Evolutionary conservation across 2,113 vertebrate genomes (phyloP).

Genomic region (Oceanodroma tethys): DNA sequence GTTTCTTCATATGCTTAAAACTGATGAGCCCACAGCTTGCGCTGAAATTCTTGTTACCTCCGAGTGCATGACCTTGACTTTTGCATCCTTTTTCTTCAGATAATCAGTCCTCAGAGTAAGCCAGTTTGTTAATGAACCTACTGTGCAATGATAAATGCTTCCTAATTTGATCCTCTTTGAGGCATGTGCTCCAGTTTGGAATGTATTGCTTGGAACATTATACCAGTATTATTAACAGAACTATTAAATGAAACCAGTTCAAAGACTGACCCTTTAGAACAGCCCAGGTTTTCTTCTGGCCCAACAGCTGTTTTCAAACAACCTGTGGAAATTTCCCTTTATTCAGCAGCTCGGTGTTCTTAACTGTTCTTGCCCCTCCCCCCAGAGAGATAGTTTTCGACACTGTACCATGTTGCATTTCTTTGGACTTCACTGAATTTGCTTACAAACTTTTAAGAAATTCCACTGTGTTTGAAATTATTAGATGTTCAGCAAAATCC

Average conservation of each 20-base stretch:
- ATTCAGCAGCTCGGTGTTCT: background rate
- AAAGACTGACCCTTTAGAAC: background rate
- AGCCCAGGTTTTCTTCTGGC: background rate
- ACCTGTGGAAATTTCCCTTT: background rate
- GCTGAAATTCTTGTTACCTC: background rate
- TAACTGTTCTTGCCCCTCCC: background rate
- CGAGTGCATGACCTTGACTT: background rate
- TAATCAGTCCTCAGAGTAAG: background rate
- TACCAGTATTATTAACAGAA: background rate
- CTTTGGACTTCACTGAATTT: background rate
- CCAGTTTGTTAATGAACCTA: background rate
- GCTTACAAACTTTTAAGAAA: background rate
- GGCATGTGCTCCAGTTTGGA: background rate
- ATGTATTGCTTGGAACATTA: background rate
- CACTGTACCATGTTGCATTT: accelerated
- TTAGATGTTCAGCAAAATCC: background rate
- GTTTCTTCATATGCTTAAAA: background rate
- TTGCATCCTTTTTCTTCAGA: background rate
- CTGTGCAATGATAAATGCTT: background rate
- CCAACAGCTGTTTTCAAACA: background rate
- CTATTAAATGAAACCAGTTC: background rate
- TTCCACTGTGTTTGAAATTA: background rate
- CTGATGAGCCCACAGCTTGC: background rate
- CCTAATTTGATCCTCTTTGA: background rate
- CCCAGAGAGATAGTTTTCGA: background rate